A percentile compares a stretch with the other conserved stretches of the same genome.
Evolutionary conservation across 2,888 invertebrate species (phyloP).

Genomic region (Chrysodeixis includens): DNA sequence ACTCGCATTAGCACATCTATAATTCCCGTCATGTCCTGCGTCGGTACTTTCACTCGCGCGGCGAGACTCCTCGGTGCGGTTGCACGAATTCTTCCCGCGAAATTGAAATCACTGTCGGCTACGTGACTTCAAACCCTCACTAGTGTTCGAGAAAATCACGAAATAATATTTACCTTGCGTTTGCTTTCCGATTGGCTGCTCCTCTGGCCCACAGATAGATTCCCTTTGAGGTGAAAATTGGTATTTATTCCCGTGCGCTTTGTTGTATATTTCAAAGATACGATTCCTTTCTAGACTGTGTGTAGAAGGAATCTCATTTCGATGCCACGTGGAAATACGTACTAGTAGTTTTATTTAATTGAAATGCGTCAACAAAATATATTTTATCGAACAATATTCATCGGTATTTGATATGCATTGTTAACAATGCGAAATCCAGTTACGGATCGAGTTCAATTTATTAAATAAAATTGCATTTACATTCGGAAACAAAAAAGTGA

Average conservation of each 20-base stretch:
- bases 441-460: background rate
- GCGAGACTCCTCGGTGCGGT: conserved; percentile 67
- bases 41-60: conserved; percentile 63
- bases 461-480: background rate
- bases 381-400: background rate
- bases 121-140: conserved; percentile 83
- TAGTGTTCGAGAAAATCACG: conserved; percentile 76
- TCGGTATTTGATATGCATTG: background rate
- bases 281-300: conserved; percentile 35
- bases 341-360: conserved; percentile 1
- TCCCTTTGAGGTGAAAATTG: conserved; percentile 80
- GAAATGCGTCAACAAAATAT: background rate
- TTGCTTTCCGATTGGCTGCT: conserved; percentile 73
- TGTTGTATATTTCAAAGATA: conserved; percentile 62
- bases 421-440: background rate
- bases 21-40: conserved; percentile 63
- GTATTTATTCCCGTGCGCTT: conserved; percentile 75
- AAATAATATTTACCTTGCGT: conserved; percentile 82
- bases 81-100: conserved; percentile 71
- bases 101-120: conserved; percentile 83
- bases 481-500: conserved; percentile 28
- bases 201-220: conserved; percentile 68
- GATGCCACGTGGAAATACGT: too few relatives aligned
- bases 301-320: conserved; percentile 9
- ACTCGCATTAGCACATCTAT: conserved; percentile 45